phyloP scores from a whole-genome alignment of 2,888 invertebrate genomes.

The Caenorhabditis sp. region DNA sequence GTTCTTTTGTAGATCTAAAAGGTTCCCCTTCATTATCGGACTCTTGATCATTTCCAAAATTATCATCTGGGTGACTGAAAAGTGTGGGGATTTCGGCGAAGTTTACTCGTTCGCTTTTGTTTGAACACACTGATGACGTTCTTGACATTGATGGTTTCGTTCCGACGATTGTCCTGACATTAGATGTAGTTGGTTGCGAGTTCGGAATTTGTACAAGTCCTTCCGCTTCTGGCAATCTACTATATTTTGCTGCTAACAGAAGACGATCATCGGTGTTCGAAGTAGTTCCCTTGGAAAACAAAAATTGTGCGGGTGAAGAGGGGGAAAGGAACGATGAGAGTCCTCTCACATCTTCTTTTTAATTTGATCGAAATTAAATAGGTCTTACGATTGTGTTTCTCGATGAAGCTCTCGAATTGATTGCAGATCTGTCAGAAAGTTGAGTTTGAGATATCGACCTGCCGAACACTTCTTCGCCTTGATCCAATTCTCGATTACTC shows the following conservation, averaged over 20 bases:
- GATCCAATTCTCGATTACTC: neutral
- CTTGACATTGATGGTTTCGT: neutral
- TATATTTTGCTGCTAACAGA: slow-evolving; percentile 17
- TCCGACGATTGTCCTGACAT: neutral
- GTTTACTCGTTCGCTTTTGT: slow-evolving; percentile 11
- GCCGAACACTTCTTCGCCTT: slow-evolving; percentile 9
- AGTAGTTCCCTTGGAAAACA: slow-evolving; percentile 10
- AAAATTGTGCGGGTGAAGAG: too few species aligned
- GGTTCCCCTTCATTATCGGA: slow-evolving; percentile 6
- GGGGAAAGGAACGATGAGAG: too few species aligned
- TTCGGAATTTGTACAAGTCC: slow-evolving; percentile 9
- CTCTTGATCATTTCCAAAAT: slow-evolving; percentile 13
- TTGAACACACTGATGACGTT: neutral
- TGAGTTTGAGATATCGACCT: slow-evolving; percentile 17
- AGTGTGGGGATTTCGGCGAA: slow-evolving; percentile 31
- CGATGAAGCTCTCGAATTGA: slow-evolving; percentile 14
- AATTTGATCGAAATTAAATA: too few species aligned
- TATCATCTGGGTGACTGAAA: slow-evolving; percentile 39
- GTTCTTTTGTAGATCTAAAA: slow-evolving; percentile 26
- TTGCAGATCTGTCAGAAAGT: neutral
- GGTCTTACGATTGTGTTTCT: slow-evolving; percentile 5
- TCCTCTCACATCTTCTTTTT: too few species aligned
- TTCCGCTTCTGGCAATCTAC: slow-evolving; percentile 28
- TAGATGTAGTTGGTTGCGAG: neutral
- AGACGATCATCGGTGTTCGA: slow-evolving; percentile 35